These are phyloP conservation scores for Platyrinchus mystaceus DNA, from an alignment of 2,797 vertebrate species.

Conservation along the genomic window DNA sequence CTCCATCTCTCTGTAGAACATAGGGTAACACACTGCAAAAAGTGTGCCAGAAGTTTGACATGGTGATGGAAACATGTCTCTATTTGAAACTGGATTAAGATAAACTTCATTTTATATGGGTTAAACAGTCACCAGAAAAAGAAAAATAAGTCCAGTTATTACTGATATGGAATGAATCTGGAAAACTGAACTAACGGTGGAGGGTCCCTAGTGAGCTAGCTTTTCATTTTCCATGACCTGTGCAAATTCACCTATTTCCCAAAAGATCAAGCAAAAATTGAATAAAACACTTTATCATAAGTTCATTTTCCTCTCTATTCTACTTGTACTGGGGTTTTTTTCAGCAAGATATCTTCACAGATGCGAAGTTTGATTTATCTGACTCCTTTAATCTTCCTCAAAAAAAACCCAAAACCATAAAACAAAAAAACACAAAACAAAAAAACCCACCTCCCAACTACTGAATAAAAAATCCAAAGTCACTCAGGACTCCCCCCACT, in stretches of 20 bases:
- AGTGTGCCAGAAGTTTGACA: not conserved
- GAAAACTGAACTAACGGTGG: not conserved
- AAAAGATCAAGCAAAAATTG: not conserved
- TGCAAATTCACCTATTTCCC: not conserved
- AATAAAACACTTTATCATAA: not conserved
- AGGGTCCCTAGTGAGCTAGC: not conserved
- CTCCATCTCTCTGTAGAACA: not conserved
- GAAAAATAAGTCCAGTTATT: not conserved
- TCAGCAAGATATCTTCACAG: not conserved
- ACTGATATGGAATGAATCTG: not conserved
- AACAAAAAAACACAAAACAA: not conserved
- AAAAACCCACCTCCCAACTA: not conserved
- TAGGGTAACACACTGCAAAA: not conserved
- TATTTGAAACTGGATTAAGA: not conserved
- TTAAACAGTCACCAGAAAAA: not conserved
- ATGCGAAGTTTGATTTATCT: not conserved
- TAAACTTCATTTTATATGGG: not conserved
- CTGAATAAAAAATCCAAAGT: not conserved
- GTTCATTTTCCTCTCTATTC: not conserved
- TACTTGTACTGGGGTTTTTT: not conserved
- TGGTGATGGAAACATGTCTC: accelerated
- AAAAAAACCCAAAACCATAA: not conserved
- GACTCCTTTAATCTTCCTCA: not conserved
- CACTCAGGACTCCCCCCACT: not conserved
- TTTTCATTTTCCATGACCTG: not conserved